Evolutionary conservation across 2,113 vertebrate species (phyloP).

Genomic region (Coreoperca whiteheadi): DNA sequence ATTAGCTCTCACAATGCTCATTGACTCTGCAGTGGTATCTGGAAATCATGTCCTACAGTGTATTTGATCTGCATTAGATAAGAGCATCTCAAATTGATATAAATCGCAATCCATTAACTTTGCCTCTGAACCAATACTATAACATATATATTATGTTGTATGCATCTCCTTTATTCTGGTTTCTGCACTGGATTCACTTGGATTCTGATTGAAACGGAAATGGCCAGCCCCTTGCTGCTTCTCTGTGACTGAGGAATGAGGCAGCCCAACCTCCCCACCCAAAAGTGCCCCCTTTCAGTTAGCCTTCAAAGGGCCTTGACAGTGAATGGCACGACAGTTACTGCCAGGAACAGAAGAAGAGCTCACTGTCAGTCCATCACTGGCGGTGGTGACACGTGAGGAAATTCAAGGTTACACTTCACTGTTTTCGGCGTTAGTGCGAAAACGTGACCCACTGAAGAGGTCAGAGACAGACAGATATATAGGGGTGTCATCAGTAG

Average conservation of each 20-base stretch:
- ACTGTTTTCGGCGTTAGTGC: neutral
- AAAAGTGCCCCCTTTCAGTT: slow-evolving; percentile 40
- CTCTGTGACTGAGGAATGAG: slow-evolving; percentile 1
- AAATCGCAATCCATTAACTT: slow-evolving; percentile 11
- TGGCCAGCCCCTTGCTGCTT: neutral
- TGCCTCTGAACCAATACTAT: neutral
- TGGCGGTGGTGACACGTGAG: neutral
- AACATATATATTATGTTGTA: neutral
- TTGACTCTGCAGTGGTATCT: slow-evolving; percentile 9
- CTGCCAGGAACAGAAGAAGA: slow-evolving; percentile 33
- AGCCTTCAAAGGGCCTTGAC: slow-evolving; percentile 48
- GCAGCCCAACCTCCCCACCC: slow-evolving; percentile 21
- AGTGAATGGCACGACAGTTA: slow-evolving; percentile 24
- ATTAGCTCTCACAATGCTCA: slow-evolving; percentile 21
- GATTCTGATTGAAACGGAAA: slow-evolving; percentile 42
- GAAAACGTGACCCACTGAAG: neutral
- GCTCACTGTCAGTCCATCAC: slow-evolving; percentile 32
- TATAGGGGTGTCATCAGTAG: neutral
- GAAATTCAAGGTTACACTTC: slow-evolving; percentile 35
- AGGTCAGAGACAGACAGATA: slow-evolving; percentile 5
- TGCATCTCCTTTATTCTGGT: neutral
- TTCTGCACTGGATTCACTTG: slow-evolving; percentile 14
- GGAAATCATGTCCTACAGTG: slow-evolving; percentile 3
- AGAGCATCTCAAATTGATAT: slow-evolving; percentile 15
- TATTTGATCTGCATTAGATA: slow-evolving; percentile 22